Percentiles rank a stretch among this genome's conserved stretches.
Conservation (phyloP, 2,797 vertebrate species). For the Atherinosoma microstoma region DNA sequence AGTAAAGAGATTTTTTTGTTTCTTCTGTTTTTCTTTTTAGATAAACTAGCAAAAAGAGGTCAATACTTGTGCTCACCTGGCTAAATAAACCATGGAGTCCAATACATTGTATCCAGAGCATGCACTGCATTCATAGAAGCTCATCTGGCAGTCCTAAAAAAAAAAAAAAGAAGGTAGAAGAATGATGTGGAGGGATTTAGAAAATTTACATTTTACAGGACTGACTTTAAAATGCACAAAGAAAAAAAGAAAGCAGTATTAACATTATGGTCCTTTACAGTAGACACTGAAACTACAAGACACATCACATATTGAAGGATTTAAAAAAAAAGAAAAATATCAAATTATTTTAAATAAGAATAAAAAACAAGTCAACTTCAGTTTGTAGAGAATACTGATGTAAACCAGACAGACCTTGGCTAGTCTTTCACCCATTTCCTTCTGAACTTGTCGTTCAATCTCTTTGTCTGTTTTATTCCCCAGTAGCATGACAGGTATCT, state of each 20-base stretch:
- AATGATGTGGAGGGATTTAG: background rate
- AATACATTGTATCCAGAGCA: constrained; percentile 86
- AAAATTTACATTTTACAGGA: background rate
- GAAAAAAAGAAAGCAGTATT: background rate
- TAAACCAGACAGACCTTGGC: constrained; percentile 85
- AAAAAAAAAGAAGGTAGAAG: background rate
- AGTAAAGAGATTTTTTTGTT: no score
- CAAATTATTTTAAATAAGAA: background rate
- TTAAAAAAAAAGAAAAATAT: background rate
- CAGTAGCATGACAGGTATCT: constrained; percentile 89
- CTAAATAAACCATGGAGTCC: constrained; percentile 88
- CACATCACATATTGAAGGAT: background rate
- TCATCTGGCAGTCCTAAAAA: constrained; percentile 86
- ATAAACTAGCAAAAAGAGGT: background rate
- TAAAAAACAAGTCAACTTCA: background rate
- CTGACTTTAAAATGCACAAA: background rate
- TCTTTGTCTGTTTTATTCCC: constrained; percentile 93
- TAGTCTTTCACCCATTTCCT: constrained; percentile 84
- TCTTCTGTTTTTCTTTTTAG: background rate
- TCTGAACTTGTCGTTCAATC: constrained; percentile 85
- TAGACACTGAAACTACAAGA: constrained; percentile 37
- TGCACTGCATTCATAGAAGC: constrained; percentile 94
- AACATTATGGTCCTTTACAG: background rate
- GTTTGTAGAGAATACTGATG: background rate
- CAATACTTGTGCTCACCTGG: constrained; percentile 82